Evolutionary conservation across 2,797 vertebrate species (phyloP).

Genomic region (Stomatorhinus walkeri): DNA sequence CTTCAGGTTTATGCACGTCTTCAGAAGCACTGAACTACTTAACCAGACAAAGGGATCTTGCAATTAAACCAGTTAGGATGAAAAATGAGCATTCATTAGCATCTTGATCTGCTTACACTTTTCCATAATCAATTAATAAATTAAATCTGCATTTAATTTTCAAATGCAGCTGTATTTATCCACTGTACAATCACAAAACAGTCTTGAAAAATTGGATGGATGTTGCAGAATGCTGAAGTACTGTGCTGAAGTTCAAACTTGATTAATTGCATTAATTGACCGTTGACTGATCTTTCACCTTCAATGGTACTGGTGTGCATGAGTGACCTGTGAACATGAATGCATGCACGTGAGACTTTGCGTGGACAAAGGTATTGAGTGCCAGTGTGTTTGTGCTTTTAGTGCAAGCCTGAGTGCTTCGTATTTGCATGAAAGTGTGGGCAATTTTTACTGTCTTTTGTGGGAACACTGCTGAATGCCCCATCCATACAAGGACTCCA

Average conservation of each 20-base stretch:
- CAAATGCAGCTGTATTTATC: background rate
- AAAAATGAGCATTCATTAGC: conserved; percentile 34
- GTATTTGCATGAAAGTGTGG: background rate
- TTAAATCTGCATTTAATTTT: background rate
- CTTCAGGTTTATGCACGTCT: conserved; percentile 44
- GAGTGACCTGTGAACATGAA: background rate
- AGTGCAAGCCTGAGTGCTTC: background rate
- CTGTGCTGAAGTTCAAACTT: background rate
- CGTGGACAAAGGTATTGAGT: background rate
- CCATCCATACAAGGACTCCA: background rate
- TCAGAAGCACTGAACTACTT: conserved; percentile 29
- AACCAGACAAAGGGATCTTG: conserved; percentile 45
- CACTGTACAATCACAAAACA: background rate
- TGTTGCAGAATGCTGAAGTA: background rate
- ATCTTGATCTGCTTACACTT: conserved; percentile 17
- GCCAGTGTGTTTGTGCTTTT: background rate
- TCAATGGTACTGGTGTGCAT: background rate
- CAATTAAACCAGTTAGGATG: conserved; percentile 41
- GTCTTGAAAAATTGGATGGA: background rate
- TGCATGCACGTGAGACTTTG: background rate
- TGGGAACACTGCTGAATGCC: background rate
- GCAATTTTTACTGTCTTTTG: background rate
- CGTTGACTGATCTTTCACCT: background rate
- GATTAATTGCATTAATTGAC: background rate
- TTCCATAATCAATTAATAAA: background rate